Base-by-base conservation (phyloP, 2,797 vertebrate species). In the Limosa lapponica region DNA sequence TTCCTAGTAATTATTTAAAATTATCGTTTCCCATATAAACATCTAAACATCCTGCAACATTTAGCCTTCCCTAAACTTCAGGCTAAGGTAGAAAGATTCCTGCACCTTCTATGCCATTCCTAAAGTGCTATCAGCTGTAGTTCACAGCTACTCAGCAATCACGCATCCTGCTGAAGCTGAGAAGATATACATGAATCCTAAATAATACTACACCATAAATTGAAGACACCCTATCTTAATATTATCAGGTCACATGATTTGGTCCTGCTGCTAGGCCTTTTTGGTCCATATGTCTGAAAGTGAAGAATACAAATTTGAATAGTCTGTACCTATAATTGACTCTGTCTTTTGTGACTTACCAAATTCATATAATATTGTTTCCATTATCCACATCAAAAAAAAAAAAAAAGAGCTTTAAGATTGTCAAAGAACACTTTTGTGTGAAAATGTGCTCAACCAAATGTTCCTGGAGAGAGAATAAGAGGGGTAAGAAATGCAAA, bases 361-460 rank as follows among this genome's bases (percentile, higher is more conserved):
- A 2, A 91, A 96, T 87, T 89, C 64, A 51, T 82, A 71, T 59
- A 73, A 71, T 85, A 69, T 61, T 74, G 10, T 82, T 94, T 89
- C 22, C 46, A 61, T 87, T 89, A 61, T 77, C 83, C 37, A 81
- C 13, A 66, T 61, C 4, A n/a, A 52, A 89, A 85, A 55, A 49
- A 46, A 49, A 49, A 61, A 79, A 77, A 87, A 80, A 23, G 3
- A n/a, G 10, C 25, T 65, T 75, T 66, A 72, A 70, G 48, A 87
- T 25, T 80, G 48, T 57, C 34, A 58, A 37, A 93, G 67, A 89
- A 84, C 14, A 69, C 5, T 89, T 81, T 39, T 16, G 10, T 87
- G 41, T 89, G 52, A 89, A 94, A 93, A 91, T 82, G 57, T 32
- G 19, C 36, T 84, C 62, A 85, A 65, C 13, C 41, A 91, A 87